Conservation (phyloP, 1,140 invertebrate genomes). For the Hormaphis cornu region DNA sequence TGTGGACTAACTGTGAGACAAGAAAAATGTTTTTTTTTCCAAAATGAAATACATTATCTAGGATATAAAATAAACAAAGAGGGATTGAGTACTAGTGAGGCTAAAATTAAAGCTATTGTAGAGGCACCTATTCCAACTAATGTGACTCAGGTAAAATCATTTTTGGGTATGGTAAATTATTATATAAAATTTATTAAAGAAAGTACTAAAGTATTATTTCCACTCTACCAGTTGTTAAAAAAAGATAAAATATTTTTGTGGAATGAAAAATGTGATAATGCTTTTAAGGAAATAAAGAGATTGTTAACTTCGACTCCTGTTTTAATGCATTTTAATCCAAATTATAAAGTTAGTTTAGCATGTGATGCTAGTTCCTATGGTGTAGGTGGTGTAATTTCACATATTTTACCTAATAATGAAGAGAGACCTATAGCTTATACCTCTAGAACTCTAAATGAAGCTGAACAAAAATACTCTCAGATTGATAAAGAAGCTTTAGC, state of each 20-base stretch:
- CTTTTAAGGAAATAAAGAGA: slow-evolving; percentile 35
- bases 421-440: slow-evolving; percentile 41
- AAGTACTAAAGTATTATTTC: slow-evolving; percentile 28
- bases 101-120: slow-evolving; percentile 41
- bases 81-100: slow-evolving; percentile 16
- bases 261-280: slow-evolving; percentile 25
- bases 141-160: slow-evolving; percentile 37
- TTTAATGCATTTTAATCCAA: slow-evolving; percentile 39
- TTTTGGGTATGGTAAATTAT: slow-evolving; percentile 35
- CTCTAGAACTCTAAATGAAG: slow-evolving; percentile 40
- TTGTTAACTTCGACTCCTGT: slow-evolving; percentile 32
- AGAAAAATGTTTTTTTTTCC: slow-evolving; percentile 30
- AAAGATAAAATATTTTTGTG: slow-evolving; percentile 34
- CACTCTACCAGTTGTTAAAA: slow-evolving; percentile 32
- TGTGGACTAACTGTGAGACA: slow-evolving; percentile 2
- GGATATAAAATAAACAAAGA: slow-evolving; percentile 24
- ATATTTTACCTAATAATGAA: slow-evolving; percentile 37
- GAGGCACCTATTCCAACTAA: slow-evolving; percentile 39
- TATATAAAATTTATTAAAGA: slow-evolving; percentile 34
- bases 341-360: slow-evolving; percentile 36
- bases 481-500: slow-evolving; percentile 45
- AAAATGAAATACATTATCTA: slow-evolving; percentile 23
- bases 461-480: slow-evolving; percentile 41
- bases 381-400: slow-evolving; percentile 41
- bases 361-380: slow-evolving; percentile 40